Evolutionary conservation across 2,797 vertebrate species (phyloP), one percentile per base, ranked within the genome.

Genomic region (Coilia nasus): DNA sequence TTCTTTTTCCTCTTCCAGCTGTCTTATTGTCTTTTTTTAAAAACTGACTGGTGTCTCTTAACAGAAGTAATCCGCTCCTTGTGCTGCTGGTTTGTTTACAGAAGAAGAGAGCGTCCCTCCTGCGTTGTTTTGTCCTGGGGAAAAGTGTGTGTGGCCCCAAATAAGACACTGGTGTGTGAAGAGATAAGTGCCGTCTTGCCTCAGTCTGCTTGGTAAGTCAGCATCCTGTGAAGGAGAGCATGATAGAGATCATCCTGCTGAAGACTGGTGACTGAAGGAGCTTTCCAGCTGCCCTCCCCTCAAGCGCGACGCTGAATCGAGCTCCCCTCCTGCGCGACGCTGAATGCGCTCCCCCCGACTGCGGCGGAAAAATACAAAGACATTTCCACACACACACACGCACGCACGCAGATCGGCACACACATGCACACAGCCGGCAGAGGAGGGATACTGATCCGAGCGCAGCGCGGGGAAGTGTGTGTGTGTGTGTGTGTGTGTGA

Each of bases 221-320:
- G 64, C 10, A 71, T 71, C 64, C 64, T 71, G 64, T 25, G 25
- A 71, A 71, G 64, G 64, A 71, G 64, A 71, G 31, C 28, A 71
- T 71, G 28, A 71, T 71, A 71, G 64, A 71, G 31, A 71, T 71
- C 64, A 31, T 3, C 64, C 64, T 15, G 25, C 28, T 35, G 28
- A 6, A 91, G 87, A 83, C 83, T 85, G 85, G 82, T 85, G 87
- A 88, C 81, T 31, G 56, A 82, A 85, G 78, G 83, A 23, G 75
- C 90, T 89, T 92, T 90, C 93, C 89, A 86, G 89, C 84, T 85
- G 90, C 91, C 91, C 91, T 91, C 87, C 88, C 93, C 89, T 89
- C 83, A 82, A 91, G 92, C 90, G 91, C 87, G 90, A 83, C 78
- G 81, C 88, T 90, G 91, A 94, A 92, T 59, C 85, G 88, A 85